Evolutionary conservation across 2,888 invertebrate species (phyloP).

Genomic region (Drosophila kokeensis): DNA sequence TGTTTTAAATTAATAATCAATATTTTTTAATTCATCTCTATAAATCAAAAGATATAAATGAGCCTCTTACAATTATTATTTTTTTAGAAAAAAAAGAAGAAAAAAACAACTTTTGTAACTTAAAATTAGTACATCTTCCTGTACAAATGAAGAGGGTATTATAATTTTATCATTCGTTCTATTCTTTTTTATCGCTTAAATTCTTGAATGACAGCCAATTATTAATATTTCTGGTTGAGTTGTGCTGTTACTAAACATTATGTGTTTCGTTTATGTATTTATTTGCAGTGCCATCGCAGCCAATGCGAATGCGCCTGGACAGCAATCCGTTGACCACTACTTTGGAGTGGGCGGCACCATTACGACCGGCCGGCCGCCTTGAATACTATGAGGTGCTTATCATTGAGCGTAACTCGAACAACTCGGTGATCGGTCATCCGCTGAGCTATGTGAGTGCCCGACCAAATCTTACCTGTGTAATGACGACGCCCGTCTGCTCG

Average conservation of each 20-base stretch:
- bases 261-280: neutral
- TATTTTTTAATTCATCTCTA: neutral
- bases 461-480: conserved; percentile 50
- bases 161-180: neutral
- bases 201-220: neutral
- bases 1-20: neutral
- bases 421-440: conserved; percentile 54
- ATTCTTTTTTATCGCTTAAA: neutral
- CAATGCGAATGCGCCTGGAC: conserved; percentile 35
- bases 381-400: conserved; percentile 87
- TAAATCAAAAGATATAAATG: neutral
- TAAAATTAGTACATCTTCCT: neutral
- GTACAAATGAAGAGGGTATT: neutral
- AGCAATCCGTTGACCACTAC: conserved; percentile 56
- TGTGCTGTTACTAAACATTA: neutral
- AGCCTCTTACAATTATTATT: too few species aligned
- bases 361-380: conserved; percentile 86
- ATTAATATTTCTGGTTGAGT: neutral
- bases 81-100: neutral
- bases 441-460: conserved; percentile 57
- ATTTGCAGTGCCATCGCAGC: conserved; percentile 76
- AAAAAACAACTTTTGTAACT: neutral
- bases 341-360: conserved; percentile 86
- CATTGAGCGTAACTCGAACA: conserved; percentile 56
- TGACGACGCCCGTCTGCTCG: conserved; percentile 57